Conservation (phyloP, 2,888 invertebrate genomes). For the Colostygia pectinataria region DNA sequence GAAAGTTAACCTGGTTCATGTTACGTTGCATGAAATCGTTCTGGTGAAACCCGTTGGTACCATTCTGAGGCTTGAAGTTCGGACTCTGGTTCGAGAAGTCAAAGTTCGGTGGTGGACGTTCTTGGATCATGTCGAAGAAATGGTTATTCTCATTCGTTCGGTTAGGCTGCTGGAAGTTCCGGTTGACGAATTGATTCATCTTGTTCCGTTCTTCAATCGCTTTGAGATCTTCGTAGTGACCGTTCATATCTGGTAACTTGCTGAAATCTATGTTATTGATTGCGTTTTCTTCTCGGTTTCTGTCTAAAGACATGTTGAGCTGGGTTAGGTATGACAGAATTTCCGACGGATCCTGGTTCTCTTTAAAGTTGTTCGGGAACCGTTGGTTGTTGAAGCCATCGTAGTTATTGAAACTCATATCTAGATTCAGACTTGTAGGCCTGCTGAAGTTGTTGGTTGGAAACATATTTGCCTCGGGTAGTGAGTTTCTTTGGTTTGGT, state of each 20-base stretch:
- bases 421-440: slow-evolving; percentile 70
- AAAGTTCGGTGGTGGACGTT: slow-evolving; percentile 59
- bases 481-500: slow-evolving; percentile 73
- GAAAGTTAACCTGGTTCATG: slow-evolving; percentile 60
- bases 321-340: slow-evolving; percentile 66
- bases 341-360: slow-evolving; percentile 63
- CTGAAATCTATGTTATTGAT: slow-evolving; percentile 58
- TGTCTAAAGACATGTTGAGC: slow-evolving; percentile 59
- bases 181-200: slow-evolving; percentile 52
- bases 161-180: slow-evolving; percentile 53
- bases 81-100: slow-evolving; percentile 51
- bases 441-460: slow-evolving; percentile 57
- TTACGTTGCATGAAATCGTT: slow-evolving; percentile 67
- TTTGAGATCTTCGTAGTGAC: slow-evolving; percentile 65
- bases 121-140: slow-evolving; percentile 63
- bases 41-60: slow-evolving; percentile 68
- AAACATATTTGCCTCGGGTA: slow-evolving; percentile 69
- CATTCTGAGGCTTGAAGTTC: slow-evolving; percentile 49
- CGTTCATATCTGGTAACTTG: slow-evolving; percentile 66
- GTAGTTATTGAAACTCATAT: slow-evolving; percentile 64
- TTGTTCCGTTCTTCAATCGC: slow-evolving; percentile 56
- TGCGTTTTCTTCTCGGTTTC: slow-evolving; percentile 55
- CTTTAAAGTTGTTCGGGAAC: slow-evolving; percentile 64
- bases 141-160: slow-evolving; percentile 62
- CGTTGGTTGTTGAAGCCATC: slow-evolving; percentile 60